Evolutionary conservation across 2,888 invertebrate genomes (phyloP), one percentile per base, ranked within the genome.

Genomic region (Malthinus flaveolus): DNA sequence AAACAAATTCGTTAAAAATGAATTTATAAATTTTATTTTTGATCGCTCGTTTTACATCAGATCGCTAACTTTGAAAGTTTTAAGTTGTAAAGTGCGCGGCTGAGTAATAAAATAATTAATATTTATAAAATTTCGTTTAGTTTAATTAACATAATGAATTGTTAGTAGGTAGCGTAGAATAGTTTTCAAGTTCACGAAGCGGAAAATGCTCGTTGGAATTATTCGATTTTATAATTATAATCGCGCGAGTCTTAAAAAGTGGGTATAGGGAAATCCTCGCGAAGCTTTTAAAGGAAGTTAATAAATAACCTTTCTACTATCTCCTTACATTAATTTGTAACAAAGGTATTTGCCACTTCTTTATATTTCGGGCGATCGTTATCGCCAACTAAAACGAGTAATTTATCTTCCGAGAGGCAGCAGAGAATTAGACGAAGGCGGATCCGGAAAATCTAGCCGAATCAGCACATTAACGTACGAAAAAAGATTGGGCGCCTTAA

Each of bases 311-410:
- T 59, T 60, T 61, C 61, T 62, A 57, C 67, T 65, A 66, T 66
- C 68, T 68, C 66, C 63, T 71, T 66, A 68, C 68, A 69, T 73
- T 75, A 74, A 75, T 75, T 75, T 75, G 73, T 71, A 71, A 72
- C 72, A 72, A 72, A 70, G 65, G 69, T 73, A 70, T 71, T 71
- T 70, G 70, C 71, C 71, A 71, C 73, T 75, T 74, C 73, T 73
- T 75, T 71, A 70, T 72, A 73, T 74, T 74, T 73, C 66, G 67
- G 58, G 67, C 69, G 75, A 74, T 76, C 76, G 75, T 76, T 77
- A 75, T 75, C 76, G 72, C 70, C 68, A 66, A 67, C 69, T 72
- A 73, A 74, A 71, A 64, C 71, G 69, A 68, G 73, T 72, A 72
- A 78, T 78, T 77, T 77, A 75, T 78, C 78, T 77, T 74, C 71